These are phyloP conservation scores for Lithophane semibrunnea DNA, from an alignment of 2,888 invertebrate species.

Conservation along the genomic window DNA sequence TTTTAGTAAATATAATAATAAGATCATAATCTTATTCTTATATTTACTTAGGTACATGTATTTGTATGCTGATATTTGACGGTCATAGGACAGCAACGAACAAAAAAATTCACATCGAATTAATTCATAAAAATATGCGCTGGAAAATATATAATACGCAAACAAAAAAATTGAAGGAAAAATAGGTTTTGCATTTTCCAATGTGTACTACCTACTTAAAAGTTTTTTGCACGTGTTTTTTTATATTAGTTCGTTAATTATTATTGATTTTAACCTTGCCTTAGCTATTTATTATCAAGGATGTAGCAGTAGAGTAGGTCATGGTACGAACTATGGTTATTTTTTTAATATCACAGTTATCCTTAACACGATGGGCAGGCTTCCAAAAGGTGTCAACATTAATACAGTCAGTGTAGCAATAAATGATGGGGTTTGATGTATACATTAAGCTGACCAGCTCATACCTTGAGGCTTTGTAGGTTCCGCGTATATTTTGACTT, in stretches of 20 bases:
- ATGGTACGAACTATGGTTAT: constrained; percentile 6
- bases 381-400: constrained; percentile 29
- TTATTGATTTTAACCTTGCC: not conserved
- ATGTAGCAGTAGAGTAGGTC: constrained; percentile 21
- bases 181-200: not conserved
- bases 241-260: not conserved
- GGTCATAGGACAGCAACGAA: not conserved
- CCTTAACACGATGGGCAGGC: constrained; percentile 20
- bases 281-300: constrained; percentile 1
- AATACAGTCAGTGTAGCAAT: not conserved
- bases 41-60: not conserved
- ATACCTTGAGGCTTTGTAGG: not conserved
- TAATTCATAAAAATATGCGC: not conserved
- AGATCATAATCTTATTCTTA: not conserved
- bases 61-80: constrained; percentile 1
- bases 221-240: not conserved
- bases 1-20: not conserved
- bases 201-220: too few species aligned
- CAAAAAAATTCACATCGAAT: not conserved
- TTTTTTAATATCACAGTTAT: constrained; percentile 7
- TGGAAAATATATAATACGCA: not conserved
- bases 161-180: not conserved
- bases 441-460: not conserved
- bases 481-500: not conserved
- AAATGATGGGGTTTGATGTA: not conserved